These are phyloP conservation scores for Thalassophryne amazonica DNA, from an alignment of 2,797 vertebrate species.

Conservation along the genomic window DNA sequence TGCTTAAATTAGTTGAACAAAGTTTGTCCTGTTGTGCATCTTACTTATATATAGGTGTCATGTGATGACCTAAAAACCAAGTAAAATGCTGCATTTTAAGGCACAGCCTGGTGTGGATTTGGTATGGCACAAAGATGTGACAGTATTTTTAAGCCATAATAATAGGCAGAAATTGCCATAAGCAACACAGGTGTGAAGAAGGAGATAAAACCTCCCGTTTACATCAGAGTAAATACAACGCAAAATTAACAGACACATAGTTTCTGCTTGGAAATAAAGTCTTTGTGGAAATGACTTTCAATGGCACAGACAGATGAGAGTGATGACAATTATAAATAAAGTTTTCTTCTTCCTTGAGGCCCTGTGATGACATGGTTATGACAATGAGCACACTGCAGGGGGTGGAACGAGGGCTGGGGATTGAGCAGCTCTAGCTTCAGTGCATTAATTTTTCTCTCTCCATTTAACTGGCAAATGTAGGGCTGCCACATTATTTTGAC, in stretches of 20 bases:
- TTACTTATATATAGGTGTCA: background rate
- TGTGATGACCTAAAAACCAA: slow-evolving; percentile 10
- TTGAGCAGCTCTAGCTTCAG: no score
- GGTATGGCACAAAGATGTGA: background rate
- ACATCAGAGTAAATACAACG: slow-evolving; percentile 23
- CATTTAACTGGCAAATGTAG: slow-evolving; percentile 55
- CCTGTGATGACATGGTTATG: slow-evolving; percentile 20
- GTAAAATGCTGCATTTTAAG: background rate
- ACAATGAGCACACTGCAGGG: slow-evolving; percentile 10
- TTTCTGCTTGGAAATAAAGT: slow-evolving; percentile 23
- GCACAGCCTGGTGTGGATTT: background rate
- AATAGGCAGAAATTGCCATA: slow-evolving; percentile 26
- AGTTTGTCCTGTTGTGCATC: no score
- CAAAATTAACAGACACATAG: slow-evolving; percentile 45
- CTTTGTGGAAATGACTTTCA: slow-evolving; percentile 15
- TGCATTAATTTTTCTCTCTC: slow-evolving; percentile 56
- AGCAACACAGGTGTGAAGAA: slow-evolving; percentile 27
- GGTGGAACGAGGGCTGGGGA: no score
- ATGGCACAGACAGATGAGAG: slow-evolving; percentile 16
- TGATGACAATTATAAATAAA: slow-evolving; percentile 31
- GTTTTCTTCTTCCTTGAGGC: slow-evolving; percentile 30
- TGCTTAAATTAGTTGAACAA: no score
- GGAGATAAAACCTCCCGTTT: slow-evolving; percentile 43
- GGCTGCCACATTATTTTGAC: slow-evolving; percentile 8
- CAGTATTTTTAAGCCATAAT: slow-evolving; percentile 21